Evolutionary conservation across 2,797 vertebrate genomes (phyloP).

Genomic region (Avahi laniger): DNA sequence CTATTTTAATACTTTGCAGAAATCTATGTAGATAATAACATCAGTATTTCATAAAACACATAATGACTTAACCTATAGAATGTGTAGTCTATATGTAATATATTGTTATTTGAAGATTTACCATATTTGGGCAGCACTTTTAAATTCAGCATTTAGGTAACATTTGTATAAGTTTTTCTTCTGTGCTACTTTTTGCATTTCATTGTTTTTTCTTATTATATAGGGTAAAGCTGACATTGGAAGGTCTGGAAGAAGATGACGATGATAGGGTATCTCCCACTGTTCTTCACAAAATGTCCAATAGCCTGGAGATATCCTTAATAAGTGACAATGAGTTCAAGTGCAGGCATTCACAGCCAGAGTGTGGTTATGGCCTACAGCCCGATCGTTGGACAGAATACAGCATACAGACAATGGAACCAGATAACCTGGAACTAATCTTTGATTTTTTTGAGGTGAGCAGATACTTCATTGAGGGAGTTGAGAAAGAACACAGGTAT

Average conservation of each 20-base stretch:
- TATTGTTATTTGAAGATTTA: not conserved
- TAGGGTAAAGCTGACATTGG: slow-evolving; percentile 94
- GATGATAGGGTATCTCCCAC: slow-evolving; percentile 85
- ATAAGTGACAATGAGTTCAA: slow-evolving; percentile 92
- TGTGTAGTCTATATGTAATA: not conserved
- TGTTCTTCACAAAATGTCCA: slow-evolving; percentile 90
- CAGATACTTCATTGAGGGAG: not conserved
- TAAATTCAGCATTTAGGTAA: not conserved
- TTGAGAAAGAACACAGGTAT: slow-evolving; percentile 2
- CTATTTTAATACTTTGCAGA: slow-evolving; percentile 23
- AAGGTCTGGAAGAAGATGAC: slow-evolving; percentile 93
- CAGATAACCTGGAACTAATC: slow-evolving; percentile 96
- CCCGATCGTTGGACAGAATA: slow-evolving; percentile 94
- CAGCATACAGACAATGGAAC: slow-evolving; percentile 97
- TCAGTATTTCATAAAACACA: not conserved
- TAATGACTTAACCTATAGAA: not conserved
- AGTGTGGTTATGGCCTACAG: slow-evolving; percentile 95
- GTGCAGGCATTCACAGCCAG: slow-evolving; percentile 95
- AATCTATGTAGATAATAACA: not conserved
- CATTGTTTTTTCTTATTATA: slow-evolving; percentile 47
- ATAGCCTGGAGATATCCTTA: slow-evolving; percentile 92
- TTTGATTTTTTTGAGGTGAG: slow-evolving; percentile 99
- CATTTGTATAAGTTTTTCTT: slow-evolving; percentile 22
- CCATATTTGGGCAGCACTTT: not conserved
- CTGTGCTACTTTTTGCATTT: not conserved